Base-by-base conservation (phyloP, 2,797 vertebrate genomes). In the Oceanodroma leucorhoa region DNA sequence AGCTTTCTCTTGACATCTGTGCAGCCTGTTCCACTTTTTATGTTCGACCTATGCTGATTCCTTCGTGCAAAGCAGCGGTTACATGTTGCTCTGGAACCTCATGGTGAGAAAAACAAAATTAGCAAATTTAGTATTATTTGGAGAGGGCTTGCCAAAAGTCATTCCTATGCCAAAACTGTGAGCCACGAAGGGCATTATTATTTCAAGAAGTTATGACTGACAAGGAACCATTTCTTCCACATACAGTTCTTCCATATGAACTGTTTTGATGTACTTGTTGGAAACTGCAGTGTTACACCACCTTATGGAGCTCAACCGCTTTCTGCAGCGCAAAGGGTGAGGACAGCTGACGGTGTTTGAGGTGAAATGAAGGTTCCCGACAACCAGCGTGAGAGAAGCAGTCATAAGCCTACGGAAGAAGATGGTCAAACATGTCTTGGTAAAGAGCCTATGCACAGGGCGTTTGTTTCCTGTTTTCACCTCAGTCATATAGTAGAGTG, bases 1-100 rank as follows among this genome's bases (percentile, higher is more conserved):
- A 75, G 83, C 90, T 94, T 96, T 96, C 95, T 91, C 82, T 75
- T 82, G 61, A 80, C 64, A 78, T 83, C 80, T 93, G 23, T 43
- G 53, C 87, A 75, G 79, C 57, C 46, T 71, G 16, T 93, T 85
- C 71, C 67, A 66, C 45, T 21, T 62, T 58, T 45, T 29, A 32
- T 0, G 0, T 14, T 75, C 1, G 9, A 57, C 24, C n/a, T 50
- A 8, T 32, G 53, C n/a, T 0, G 0, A 17, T 60, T 90, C 40
- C 40, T 88, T 85, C 45, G 16, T 17, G 50, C 53, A 71, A 22
- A 84, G 36, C 61, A 54, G 45, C 64, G 60, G 36, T 26, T 21
- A 2, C 0, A 0, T 40, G 4, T 64, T 58, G 51, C 40, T 82
- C 19, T 73, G 76, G 27, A 67, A 66, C 36, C 46, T 40, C 79